These are phyloP conservation scores for Oligia strigilis DNA, from an alignment of 2,888 invertebrate genomes.

Conservation along the genomic window DNA sequence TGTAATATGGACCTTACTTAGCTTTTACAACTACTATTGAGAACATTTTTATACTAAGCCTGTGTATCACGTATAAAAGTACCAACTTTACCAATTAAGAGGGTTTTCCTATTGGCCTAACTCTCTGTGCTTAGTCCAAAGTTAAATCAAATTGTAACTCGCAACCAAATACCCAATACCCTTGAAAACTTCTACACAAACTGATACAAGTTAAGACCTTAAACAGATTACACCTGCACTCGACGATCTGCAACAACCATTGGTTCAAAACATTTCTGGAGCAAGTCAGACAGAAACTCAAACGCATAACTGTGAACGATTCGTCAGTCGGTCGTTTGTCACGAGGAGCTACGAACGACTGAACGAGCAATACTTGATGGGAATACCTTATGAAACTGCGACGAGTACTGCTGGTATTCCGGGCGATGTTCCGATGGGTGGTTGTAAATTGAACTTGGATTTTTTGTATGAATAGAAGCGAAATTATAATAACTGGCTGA, in stretches of 20 bases:
- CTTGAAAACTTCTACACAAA: not conserved
- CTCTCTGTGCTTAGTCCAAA: not conserved
- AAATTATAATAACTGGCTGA: not conserved
- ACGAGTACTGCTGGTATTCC: conserved; percentile 17
- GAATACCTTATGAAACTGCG: conserved; percentile 44
- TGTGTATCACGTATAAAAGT: no score
- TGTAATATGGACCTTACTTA: no score
- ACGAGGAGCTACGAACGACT: conserved; percentile 17
- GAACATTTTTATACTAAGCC: no score
- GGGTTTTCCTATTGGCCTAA: not conserved
- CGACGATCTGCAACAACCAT: conserved; percentile 1
- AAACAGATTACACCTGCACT: conserved; percentile 11
- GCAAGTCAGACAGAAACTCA: conserved; percentile 30
- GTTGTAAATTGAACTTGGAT: not conserved
- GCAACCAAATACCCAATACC: not conserved
- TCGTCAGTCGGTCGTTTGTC: conserved; percentile 31
- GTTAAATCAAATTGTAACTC: not conserved
- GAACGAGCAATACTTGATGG: conserved; percentile 36
- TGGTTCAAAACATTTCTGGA: conserved; percentile 34
- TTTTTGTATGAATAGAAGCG: no score
- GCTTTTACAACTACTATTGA: no score
- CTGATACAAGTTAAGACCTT: not conserved
- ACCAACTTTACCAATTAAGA: not conserved
- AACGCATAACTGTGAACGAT: conserved; percentile 54
- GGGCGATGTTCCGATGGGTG: not conserved